Evolutionary conservation across 2,797 vertebrate species (phyloP), one percentile per base, ranked within the genome.

Genomic region (Myripristis murdjan): DNA sequence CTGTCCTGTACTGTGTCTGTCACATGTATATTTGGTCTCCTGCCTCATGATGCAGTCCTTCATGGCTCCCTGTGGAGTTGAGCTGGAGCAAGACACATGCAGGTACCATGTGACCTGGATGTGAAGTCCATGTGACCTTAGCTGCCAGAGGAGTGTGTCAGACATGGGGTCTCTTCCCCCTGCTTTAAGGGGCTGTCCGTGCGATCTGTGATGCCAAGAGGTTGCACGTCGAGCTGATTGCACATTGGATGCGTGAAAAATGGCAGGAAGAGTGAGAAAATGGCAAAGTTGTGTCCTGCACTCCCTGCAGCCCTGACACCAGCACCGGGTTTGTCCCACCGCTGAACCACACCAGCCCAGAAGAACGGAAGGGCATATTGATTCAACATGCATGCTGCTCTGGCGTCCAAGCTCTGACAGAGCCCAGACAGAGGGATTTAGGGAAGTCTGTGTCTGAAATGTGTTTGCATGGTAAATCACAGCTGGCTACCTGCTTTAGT

Each of bases 191-290:
- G 65, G 35, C 87, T 80, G 65, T 84, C 73, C 54, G 60, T 82
- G 85, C 84, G 82, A 88, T 80, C 83, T 73, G 77, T 82, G 74
- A 87, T 61, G 84, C 62, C 59, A 72, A 58, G 84, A 57, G 74
- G 77, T 90, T 70, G 84, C 91, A 87, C 73, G 73, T 93, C 89
- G 87, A 71, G 80, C 88, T 90, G 89, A 92, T 86, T 91, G 87
- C 91, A 93, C 93, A 94, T 94, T 64, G 72, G 75, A 94, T 85
- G 92, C 83, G 90, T 84, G 91, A 95, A 91, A 87, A 87, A 84
- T 67, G 64, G 71, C 82, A 60, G 84, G 74, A 64, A 31, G 79
- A 79, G 84, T 68, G 73, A 74, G 56, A 85, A 90, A 87, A 89
- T 65, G 69, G 78, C 77, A 73, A 81, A 87, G 86, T 83, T 87